phyloP scores from a whole-genome alignment of 2,113 vertebrate species.

The Anolis carolinensis region DNA sequence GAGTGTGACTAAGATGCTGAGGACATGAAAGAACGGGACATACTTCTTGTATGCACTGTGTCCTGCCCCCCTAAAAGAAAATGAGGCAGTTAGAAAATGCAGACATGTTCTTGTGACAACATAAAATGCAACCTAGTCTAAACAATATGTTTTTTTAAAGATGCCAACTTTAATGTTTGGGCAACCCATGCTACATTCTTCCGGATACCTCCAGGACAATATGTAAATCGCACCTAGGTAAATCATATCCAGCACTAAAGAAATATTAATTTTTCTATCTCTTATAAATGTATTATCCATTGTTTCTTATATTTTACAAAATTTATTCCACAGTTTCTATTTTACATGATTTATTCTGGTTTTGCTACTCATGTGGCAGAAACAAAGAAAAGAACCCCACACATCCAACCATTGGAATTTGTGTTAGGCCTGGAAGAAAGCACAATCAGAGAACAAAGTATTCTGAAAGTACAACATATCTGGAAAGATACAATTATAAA shows the following conservation, averaged over 20 bases:
- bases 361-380: neutral
- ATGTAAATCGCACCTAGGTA: neutral
- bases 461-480: too few relatives aligned
- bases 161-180: neutral
- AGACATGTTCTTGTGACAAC: neutral
- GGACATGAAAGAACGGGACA: constrained; percentile 97
- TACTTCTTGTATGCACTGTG: constrained; percentile 88
- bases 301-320: neutral
- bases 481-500: neutral
- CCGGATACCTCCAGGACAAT: neutral
- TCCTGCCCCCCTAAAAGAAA: constrained; percentile 87
- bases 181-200: neutral
- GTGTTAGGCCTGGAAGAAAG: too few relatives aligned
- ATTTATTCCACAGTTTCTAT: neutral
- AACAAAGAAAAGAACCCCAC: neutral
- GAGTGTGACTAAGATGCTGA: constrained; percentile 89
- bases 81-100: constrained; percentile 52
- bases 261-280: neutral
- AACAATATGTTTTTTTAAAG: neutral
- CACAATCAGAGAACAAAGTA: too few relatives aligned
- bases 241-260: neutral
- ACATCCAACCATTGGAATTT: neutral
- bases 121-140: neutral
- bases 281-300: neutral
- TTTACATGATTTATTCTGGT: neutral